Evolutionary conservation across 1,140 invertebrate genomes (phyloP).

Genomic region (Eriosoma lanigerum): DNA sequence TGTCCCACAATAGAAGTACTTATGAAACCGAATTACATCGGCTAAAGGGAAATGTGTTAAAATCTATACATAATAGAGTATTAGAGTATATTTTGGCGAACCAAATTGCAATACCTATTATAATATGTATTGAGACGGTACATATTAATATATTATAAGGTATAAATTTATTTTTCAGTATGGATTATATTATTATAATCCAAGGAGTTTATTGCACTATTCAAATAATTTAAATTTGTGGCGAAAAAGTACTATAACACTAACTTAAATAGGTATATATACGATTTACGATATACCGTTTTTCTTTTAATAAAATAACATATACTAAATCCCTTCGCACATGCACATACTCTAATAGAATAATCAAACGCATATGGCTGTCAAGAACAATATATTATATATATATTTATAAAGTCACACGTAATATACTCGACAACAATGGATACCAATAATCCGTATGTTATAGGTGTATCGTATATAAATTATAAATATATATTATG

Average conservation of each 20-base stretch:
- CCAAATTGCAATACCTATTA: conserved; percentile 26
- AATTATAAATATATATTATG: too few species aligned
- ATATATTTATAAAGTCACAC: conserved; percentile 22
- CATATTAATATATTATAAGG: background rate
- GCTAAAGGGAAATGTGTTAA: background rate
- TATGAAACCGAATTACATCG: conserved; percentile 23
- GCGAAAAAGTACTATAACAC: conserved; percentile 15
- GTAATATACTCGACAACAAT: conserved; percentile 20
- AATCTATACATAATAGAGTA: conserved; percentile 33
- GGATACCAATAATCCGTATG: conserved; percentile 21
- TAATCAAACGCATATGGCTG: background rate
- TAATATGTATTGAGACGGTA: background rate
- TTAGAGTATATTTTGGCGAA: too few species aligned
- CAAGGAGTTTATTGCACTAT: conserved; percentile 49
- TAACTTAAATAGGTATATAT: too few species aligned
- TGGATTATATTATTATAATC: background rate
- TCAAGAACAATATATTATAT: conserved; percentile 45
- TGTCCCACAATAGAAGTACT: conserved; percentile 33
- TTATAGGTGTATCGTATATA: conserved; percentile 5
- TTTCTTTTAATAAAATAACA: conserved; percentile 25
- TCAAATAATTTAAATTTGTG: conserved; percentile 33
- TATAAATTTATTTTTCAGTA: background rate
- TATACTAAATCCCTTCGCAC: conserved; percentile 22
- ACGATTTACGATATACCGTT: background rate
- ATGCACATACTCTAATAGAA: background rate